These are phyloP conservation scores for Platyscapa corneri DNA, from an alignment of 1,140 invertebrate genomes.

Conservation along the genomic window DNA sequence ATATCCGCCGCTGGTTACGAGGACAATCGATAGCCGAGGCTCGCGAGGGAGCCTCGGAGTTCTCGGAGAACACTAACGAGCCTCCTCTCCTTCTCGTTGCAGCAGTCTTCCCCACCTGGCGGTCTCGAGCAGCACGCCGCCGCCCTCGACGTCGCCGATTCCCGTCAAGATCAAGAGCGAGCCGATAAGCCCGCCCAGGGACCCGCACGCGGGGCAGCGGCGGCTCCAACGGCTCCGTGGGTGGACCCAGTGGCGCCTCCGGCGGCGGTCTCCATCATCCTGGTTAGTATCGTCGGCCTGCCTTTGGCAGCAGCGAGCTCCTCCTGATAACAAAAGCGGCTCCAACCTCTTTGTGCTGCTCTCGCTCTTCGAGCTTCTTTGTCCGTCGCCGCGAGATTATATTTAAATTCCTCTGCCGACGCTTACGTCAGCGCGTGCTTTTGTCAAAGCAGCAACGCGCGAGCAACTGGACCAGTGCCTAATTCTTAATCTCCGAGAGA, in stretches of 20 bases:
- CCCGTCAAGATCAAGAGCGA: conserved; percentile 95
- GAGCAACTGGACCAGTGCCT: not conserved
- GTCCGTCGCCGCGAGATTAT: not conserved
- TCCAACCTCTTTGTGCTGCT: not conserved
- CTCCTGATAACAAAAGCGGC: too few species aligned
- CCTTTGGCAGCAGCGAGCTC: too few species aligned
- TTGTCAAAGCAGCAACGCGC: not conserved
- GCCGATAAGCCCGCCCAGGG: conserved; percentile 91
- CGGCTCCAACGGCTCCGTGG: conserved; percentile 60
- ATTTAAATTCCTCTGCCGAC: not conserved
- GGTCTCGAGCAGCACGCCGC: conserved; percentile 87
- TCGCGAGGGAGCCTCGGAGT: not conserved
- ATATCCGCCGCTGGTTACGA: too few species aligned
- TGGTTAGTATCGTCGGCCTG: not conserved
- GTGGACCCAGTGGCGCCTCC: conserved; percentile 60
- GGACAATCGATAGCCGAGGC: too few species aligned
- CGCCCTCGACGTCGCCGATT: conserved; percentile 84
- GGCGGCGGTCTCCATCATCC: conserved; percentile 48
- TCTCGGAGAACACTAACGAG: not conserved
- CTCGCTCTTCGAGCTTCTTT: too few species aligned
- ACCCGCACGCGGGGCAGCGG: conserved; percentile 73
- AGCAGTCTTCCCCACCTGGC: conserved; percentile 85
- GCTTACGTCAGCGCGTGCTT: not conserved
- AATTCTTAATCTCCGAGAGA: too few species aligned
- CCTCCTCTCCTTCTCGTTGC: conserved; percentile 53